phyloP scores from a whole-genome alignment of 2,888 invertebrate species.

The Eremobia ochroleuca region DNA sequence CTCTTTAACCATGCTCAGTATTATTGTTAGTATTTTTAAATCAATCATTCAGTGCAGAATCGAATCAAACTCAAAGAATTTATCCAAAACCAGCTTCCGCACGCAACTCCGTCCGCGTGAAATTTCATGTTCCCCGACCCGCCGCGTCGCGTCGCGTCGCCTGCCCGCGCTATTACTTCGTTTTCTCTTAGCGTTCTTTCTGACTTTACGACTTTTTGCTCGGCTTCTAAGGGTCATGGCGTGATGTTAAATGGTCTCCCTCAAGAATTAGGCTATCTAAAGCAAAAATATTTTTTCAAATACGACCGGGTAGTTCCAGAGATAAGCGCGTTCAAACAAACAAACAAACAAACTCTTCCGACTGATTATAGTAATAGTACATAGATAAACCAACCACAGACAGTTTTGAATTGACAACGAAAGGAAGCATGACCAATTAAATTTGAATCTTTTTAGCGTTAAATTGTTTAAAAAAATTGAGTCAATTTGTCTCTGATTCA shows the following conservation, averaged over 20 bases:
- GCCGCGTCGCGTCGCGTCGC: not conserved
- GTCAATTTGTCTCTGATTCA: not conserved
- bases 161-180: not conserved
- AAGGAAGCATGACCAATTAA: not conserved
- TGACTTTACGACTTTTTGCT: not conserved
- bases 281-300: too few relatives aligned
- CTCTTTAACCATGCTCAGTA: slow-evolving; percentile 7
- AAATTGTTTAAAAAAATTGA: not conserved
- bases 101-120: not conserved
- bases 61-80: not conserved
- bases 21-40: not conserved
- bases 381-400: not conserved
- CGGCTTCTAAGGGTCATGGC: not conserved
- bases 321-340: too few relatives aligned
- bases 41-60: not conserved
- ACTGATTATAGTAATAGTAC: too few relatives aligned
- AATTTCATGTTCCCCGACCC: not conserved
- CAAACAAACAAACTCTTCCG: too few relatives aligned
- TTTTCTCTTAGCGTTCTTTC: too few relatives aligned
- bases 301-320: too few relatives aligned
- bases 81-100: not conserved
- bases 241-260: not conserved
- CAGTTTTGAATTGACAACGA: not conserved
- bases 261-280: too few relatives aligned
- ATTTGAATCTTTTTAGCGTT: not conserved